phyloP scores from a whole-genome alignment of 2,797 vertebrate genomes.

The Mormyrus proboscirostris region DNA sequence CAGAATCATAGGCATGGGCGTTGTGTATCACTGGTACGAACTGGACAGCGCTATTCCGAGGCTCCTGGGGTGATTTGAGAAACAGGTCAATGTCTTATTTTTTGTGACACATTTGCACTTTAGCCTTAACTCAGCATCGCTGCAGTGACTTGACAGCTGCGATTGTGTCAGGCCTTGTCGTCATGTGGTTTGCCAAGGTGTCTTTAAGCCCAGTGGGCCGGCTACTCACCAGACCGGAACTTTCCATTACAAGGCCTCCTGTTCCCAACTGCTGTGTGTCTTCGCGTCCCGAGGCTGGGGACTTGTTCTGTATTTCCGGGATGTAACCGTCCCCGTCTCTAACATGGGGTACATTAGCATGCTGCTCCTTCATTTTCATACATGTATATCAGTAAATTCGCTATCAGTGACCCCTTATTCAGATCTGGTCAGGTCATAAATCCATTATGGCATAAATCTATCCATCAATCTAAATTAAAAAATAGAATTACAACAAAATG shows the following conservation, averaged over 20 bases:
- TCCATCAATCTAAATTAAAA: constrained; percentile 1
- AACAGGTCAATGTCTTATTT: constrained; percentile 1
- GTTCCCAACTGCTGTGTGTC: not conserved
- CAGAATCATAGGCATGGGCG: not conserved
- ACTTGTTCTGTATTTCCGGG: not conserved
- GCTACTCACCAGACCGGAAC: constrained; percentile 4
- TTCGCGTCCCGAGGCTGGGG: not conserved
- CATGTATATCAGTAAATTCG: not conserved
- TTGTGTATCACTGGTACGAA: not conserved
- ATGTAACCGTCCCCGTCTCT: not conserved
- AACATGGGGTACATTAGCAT: not conserved
- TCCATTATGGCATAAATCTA: not conserved
- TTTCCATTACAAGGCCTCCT: constrained; percentile 21
- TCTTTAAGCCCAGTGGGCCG: constrained; percentile 19
- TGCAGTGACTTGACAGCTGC: not conserved
- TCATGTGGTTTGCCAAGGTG: constrained; percentile 3
- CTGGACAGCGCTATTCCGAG: not conserved
- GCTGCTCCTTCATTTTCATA: not conserved
- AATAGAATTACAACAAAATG: not conserved
- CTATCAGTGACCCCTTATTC: not conserved
- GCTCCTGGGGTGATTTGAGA: not conserved
- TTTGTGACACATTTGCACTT: not conserved
- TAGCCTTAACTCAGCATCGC: not conserved
- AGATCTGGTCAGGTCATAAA: not conserved
- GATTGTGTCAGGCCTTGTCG: not conserved